Percentiles rank a stretch among this genome's conserved stretches.
Evolutionary conservation across 2,113 vertebrate species (phyloP).

Genomic region (Catharus minimus): DNA sequence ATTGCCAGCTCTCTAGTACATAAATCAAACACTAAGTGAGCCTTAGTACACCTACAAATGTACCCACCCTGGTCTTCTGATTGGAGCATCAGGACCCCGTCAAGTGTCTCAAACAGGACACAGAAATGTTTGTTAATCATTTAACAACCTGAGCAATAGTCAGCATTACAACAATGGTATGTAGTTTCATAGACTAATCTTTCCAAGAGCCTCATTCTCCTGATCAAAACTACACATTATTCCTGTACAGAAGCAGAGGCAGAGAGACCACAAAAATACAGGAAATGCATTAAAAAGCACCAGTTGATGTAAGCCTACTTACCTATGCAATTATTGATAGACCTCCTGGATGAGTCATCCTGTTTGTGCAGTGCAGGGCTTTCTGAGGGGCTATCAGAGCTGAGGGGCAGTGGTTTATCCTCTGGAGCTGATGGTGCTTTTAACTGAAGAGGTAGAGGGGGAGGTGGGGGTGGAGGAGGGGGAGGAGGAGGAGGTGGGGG

Average conservation of each 20-base stretch:
- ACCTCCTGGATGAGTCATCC: slow-evolving; percentile 59
- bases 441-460: not conserved
- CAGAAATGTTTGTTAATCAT: not conserved
- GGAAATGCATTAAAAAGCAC: not conserved
- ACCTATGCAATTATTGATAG: slow-evolving; percentile 82
- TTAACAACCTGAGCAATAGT: not conserved
- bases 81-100: not conserved
- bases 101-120: not conserved
- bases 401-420: slow-evolving; percentile 69
- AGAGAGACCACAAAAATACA: not conserved
- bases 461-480: not conserved
- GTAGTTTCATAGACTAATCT: not conserved
- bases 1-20: not conserved
- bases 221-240: not conserved
- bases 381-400: slow-evolving; percentile 24
- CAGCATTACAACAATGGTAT: not conserved
- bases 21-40: not conserved
- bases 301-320: not conserved
- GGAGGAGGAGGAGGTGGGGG: not conserved
- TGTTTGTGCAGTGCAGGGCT: not conserved
- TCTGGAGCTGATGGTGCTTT: not conserved
- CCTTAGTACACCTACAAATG: not conserved
- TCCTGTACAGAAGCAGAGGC: not conserved
- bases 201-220: not conserved
- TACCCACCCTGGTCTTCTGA: not conserved